Conservation (phyloP, 2,113 vertebrate species). For the Quiscalus mexicanus region DNA sequence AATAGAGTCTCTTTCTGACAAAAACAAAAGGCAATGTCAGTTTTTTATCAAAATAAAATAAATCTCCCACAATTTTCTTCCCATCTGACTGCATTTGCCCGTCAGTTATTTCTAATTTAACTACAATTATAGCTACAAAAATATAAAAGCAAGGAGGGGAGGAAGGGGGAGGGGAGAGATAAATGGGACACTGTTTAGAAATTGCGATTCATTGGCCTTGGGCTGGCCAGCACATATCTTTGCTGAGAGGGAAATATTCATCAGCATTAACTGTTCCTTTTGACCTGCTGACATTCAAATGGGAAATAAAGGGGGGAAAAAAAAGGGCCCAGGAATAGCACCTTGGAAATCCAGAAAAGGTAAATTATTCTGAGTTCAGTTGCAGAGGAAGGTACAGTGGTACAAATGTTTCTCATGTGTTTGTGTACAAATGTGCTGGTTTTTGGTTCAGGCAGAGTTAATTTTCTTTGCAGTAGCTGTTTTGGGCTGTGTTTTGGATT, state of each 20-base stretch:
- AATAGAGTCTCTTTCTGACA: conserved; percentile 52
- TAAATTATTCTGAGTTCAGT: neutral
- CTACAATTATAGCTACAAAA: conserved; percentile 50
- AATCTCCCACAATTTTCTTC: conserved; percentile 64
- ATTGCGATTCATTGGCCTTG: conserved; percentile 15
- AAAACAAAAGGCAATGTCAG: conserved; percentile 68
- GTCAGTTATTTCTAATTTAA: conserved; percentile 74
- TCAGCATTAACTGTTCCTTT: conserved; percentile 62
- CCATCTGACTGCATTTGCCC: conserved; percentile 62
- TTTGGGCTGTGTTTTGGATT: neutral
- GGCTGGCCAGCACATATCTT: conserved; percentile 25
- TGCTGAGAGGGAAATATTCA: conserved; percentile 48
- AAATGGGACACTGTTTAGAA: conserved; percentile 44
- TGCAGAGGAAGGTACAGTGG: neutral
- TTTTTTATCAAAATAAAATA: conserved; percentile 71
- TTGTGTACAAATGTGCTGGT: rapidly evolving
- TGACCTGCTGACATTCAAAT: conserved; percentile 57
- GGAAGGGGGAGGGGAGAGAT: conserved; percentile 22
- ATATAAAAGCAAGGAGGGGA: neutral
- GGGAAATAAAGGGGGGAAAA: neutral
- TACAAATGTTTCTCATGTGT: rapidly evolving
- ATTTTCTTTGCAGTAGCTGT: neutral
- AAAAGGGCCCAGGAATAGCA: neutral
- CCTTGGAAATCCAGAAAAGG: neutral
- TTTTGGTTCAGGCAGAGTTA: neutral